phyloP scores from a whole-genome alignment of 2,113 vertebrate species.

The Serilophus lunatus region DNA sequence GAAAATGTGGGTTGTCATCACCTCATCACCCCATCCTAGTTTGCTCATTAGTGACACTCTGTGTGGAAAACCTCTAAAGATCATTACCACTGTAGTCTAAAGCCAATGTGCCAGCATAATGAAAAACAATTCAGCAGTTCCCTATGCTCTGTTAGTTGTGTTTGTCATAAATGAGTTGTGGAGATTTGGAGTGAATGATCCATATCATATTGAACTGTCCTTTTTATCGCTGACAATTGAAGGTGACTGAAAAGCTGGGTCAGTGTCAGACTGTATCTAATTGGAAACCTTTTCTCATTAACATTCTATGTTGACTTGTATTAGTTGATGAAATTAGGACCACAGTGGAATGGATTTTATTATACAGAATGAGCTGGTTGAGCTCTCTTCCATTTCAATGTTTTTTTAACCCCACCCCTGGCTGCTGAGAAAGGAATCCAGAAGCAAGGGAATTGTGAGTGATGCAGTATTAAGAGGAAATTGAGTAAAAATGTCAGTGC shows the following conservation, averaged over 20 bases:
- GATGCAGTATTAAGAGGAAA: conserved; percentile 54
- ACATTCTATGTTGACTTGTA: conserved; percentile 71
- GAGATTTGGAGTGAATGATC: conserved; percentile 85
- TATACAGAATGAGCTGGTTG: conserved; percentile 59
- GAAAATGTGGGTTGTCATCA: conserved; percentile 48
- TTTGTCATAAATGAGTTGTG: conserved; percentile 88
- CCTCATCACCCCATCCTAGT: conserved; percentile 33
- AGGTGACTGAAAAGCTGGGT: conserved; percentile 81
- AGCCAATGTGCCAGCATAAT: conserved; percentile 81
- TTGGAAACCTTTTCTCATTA: conserved; percentile 80
- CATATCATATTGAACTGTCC: conserved; percentile 83
- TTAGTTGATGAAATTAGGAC: conserved; percentile 77
- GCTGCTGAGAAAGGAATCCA: conserved; percentile 37
- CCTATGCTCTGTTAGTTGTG: conserved; percentile 82
- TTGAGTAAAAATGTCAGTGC: conserved; percentile 51
- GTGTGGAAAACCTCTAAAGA: conserved; percentile 77
- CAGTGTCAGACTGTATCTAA: conserved; percentile 75
- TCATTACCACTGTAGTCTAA: conserved; percentile 81
- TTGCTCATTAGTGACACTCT: conserved; percentile 77
- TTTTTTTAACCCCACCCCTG: conserved; percentile 61
- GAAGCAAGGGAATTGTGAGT: conserved; percentile 15
- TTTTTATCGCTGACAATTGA: conserved; percentile 83
- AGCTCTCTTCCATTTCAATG: conserved; percentile 59
- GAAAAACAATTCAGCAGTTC: conserved; percentile 84
- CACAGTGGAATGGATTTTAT: conserved; percentile 72